A percentile compares a stretch with the other conserved stretches of the same genome.
Conservation (phyloP, 1,140 invertebrate species). For the Geopemphigus sp. region DNA sequence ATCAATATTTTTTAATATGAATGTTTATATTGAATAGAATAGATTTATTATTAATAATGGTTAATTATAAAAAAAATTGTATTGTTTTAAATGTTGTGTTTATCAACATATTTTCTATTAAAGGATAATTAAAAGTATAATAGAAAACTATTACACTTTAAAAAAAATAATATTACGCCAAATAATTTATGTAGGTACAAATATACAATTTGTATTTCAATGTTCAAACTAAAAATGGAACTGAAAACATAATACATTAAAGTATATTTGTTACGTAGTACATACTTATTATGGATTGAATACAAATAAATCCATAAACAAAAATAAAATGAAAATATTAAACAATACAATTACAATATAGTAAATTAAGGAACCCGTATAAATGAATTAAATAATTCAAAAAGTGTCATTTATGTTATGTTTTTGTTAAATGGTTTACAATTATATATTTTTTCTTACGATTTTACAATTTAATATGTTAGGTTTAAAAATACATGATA, state of each 20-base stretch:
- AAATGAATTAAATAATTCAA: slow-evolving; percentile 5
- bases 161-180: no score
- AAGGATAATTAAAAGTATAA: no score
- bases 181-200: no score
- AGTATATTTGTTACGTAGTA: not conserved
- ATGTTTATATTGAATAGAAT: no score
- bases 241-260: not conserved
- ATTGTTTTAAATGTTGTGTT: no score
- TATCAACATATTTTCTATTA: no score
- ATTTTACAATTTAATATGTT: not conserved
- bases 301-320: not conserved
- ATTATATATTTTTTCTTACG: not conserved
- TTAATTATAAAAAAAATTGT: no score
- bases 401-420: not conserved
- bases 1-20: no score
- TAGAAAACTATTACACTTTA: no score
- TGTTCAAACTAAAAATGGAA: not conserved
- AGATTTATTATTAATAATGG: no score
- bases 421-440: not conserved
- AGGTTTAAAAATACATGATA: not conserved
- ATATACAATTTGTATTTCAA: not conserved
- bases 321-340: not conserved
- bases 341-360: slow-evolving; percentile 2
- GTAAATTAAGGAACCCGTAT: not conserved
- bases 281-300: not conserved